phyloP scores from a whole-genome alignment of 2,888 invertebrate species.

The Cephus spinipes region DNA sequence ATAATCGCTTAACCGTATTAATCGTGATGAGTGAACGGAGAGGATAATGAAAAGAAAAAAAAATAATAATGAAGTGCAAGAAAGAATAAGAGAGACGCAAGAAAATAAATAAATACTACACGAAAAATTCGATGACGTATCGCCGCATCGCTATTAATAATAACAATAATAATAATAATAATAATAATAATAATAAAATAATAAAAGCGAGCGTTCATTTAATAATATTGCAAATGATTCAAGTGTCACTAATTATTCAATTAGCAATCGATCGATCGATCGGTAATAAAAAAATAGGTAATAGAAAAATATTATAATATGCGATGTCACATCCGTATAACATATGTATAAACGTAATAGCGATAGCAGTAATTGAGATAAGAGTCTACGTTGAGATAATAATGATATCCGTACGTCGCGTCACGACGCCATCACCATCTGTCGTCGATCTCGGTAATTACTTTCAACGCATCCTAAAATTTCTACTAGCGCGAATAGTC shows the following conservation, averaged over 20 bases:
- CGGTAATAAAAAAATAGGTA: background rate
- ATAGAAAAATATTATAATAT: background rate
- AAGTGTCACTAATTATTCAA: constrained; percentile 9
- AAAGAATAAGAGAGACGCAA: constrained; percentile 3
- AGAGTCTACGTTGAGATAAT: background rate
- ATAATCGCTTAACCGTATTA: background rate
- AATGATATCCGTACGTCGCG: background rate
- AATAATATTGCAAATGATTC: constrained; percentile 22
- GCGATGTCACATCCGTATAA: background rate
- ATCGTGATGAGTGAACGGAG: background rate
- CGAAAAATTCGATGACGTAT: background rate
- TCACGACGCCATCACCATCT: background rate
- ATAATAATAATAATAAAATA: constrained; percentile 36
- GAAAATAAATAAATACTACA: constrained; percentile 24
- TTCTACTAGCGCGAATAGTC: background rate
- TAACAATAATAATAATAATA: constrained; percentile 25
- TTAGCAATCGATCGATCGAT: constrained; percentile 17
- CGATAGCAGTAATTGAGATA: background rate
- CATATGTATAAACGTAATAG: background rate
- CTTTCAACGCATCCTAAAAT: background rate
- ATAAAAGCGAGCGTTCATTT: constrained; percentile 29
- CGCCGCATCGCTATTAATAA: constrained; percentile 43
- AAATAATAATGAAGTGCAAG: background rate
- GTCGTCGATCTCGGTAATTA: background rate
- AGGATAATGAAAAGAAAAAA: background rate